Percentiles rank a stretch among this genome's conserved stretches.
These are phyloP conservation scores for Crotalus adamanteus DNA, from an alignment of 2,797 vertebrate species.

Conservation along the genomic window DNA sequence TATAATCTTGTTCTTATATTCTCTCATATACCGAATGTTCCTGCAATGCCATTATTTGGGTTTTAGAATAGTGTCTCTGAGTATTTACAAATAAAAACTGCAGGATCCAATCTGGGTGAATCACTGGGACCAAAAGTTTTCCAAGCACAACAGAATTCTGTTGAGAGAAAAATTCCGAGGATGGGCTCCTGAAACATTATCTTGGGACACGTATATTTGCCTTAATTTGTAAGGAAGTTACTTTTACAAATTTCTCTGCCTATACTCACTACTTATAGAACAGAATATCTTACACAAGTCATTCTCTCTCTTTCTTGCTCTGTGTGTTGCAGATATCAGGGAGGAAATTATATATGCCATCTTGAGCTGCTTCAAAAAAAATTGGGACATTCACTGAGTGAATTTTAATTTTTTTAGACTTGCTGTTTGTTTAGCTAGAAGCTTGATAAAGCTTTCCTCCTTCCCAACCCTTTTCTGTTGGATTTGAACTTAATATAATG, in stretches of 20 bases:
- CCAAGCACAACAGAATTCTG: too few relatives aligned
- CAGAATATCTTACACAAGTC: too few relatives aligned
- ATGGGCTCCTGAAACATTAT: too few relatives aligned
- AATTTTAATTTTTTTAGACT: slow-evolving; percentile 9
- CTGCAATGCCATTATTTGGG: rapidly evolving
- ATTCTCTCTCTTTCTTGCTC: background rate
- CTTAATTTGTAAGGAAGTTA: background rate
- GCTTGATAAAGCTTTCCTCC: background rate
- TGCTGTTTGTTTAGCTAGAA: slow-evolving; percentile 8
- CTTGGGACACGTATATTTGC: too few relatives aligned
- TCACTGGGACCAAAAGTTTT: too few relatives aligned
- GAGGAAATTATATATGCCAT: background rate
- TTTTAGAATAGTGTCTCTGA: background rate
- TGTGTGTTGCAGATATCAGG: background rate
- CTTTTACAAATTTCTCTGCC: background rate
- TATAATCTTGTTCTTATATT: background rate
- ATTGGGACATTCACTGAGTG: background rate
- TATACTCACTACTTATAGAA: too few relatives aligned
- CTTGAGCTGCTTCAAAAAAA: background rate
- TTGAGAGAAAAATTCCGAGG: too few relatives aligned
- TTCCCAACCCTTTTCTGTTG: background rate
- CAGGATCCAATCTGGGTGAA: too few relatives aligned
- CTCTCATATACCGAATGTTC: background rate
- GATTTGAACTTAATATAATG: background rate
- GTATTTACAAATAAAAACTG: background rate